Conservation (phyloP, 2,113 vertebrate species). For the Anguilla rostrata region DNA sequence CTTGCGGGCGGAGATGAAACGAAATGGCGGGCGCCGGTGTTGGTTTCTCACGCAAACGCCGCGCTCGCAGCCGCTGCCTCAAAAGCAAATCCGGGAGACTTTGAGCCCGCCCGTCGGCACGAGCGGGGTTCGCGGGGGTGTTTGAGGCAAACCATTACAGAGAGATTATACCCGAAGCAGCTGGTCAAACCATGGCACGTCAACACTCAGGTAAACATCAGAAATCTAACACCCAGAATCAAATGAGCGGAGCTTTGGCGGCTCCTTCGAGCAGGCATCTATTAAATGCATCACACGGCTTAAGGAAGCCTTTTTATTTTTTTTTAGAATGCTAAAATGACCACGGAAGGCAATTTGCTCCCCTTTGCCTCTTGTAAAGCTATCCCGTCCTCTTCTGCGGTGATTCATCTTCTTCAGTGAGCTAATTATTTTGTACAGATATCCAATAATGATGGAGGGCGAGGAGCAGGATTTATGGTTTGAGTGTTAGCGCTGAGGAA, state of each 20-base stretch:
- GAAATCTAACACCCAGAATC: background rate
- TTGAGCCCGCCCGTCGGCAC: slow-evolving; percentile 20
- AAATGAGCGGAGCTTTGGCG: background rate
- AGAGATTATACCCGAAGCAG: slow-evolving; percentile 27
- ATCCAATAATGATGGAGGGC: slow-evolving; percentile 76
- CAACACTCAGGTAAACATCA: slow-evolving; percentile 11
- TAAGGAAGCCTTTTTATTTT: slow-evolving; percentile 47
- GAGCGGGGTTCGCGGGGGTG: background rate
- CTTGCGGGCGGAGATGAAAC: background rate
- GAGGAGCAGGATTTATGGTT: slow-evolving; percentile 70
- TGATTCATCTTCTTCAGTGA: slow-evolving; percentile 74
- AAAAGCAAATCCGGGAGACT: slow-evolving; percentile 50
- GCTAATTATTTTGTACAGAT: slow-evolving; percentile 82
- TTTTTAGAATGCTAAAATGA: slow-evolving; percentile 67
- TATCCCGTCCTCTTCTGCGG: slow-evolving; percentile 70
- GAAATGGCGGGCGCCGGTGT: background rate
- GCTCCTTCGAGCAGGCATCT: slow-evolving; percentile 42
- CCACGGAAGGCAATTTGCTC: slow-evolving; percentile 69
- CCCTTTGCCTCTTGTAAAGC: slow-evolving; percentile 77
- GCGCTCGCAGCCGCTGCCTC: slow-evolving; percentile 38
- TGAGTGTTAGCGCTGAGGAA: slow-evolving; percentile 59
- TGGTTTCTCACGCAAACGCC: slow-evolving; percentile 42
- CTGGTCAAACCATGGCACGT: background rate
- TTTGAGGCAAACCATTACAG: slow-evolving; percentile 14
- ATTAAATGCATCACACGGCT: slow-evolving; percentile 46